phyloP scores from a whole-genome alignment of 2,113 vertebrate species.

The Nerophis lumbriciformis region DNA sequence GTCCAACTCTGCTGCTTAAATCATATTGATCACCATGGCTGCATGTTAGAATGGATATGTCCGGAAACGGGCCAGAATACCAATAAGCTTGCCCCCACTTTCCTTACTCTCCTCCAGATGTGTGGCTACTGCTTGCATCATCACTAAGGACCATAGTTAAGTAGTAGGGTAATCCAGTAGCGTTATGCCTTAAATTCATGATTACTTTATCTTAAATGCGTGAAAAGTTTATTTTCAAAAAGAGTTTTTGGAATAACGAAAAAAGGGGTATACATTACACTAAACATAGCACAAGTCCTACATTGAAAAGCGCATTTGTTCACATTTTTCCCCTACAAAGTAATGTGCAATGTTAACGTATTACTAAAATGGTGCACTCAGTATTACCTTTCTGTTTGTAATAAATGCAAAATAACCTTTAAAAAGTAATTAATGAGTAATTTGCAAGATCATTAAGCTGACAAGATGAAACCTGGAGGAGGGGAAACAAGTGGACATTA shows the following conservation, averaged over 20 bases:
- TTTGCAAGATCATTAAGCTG: conserved; percentile 2
- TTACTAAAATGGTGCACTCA: neutral
- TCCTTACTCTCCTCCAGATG: conserved; percentile 31
- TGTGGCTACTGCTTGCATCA: conserved; percentile 33
- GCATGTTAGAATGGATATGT: conserved; percentile 71
- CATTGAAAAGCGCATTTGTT: neutral
- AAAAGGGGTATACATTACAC: neutral
- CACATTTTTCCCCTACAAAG: neutral
- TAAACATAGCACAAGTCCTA: neutral
- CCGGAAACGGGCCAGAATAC: conserved; percentile 58
- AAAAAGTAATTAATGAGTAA: conserved; percentile 8
- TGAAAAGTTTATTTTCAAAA: neutral
- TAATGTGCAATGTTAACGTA: neutral
- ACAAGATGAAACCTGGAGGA: neutral
- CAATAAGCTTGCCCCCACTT: conserved; percentile 32
- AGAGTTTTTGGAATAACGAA: neutral
- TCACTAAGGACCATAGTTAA: conserved; percentile 16
- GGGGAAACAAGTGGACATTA: neutral
- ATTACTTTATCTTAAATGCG: neutral
- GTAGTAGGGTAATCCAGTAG: neutral
- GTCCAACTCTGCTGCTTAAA: conserved; percentile 72
- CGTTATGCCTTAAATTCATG: neutral
- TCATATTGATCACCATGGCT: conserved; percentile 71
- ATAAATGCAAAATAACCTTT: conserved; percentile 3
- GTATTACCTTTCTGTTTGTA: neutral